Base-by-base conservation (phyloP, 2,888 invertebrate genomes). In the Noctua janthe region DNA sequence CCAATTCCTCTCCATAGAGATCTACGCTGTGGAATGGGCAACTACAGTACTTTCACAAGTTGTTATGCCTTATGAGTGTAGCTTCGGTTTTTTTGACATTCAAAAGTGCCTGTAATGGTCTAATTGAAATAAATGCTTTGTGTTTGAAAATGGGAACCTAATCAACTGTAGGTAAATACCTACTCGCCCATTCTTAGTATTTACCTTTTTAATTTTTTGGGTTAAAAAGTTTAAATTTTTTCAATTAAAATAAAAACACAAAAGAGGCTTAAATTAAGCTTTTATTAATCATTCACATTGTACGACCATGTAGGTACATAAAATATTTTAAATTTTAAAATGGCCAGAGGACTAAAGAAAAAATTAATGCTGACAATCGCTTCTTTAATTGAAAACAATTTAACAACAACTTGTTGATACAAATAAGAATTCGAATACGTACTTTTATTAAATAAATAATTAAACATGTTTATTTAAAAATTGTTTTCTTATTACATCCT, bases 231-330 rank as follows among this genome's bases (percentile, higher is more conserved):
- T 29, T 29, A 1, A 29, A 29, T 29, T 29, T 29, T 56, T 35
- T 43, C 6, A 1, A 47, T 47, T 13, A 54, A 59, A 78, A 74
- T 74, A 78, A 73, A 86, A 85, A 80, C 73, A 84, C 78, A 54
- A 71, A 15, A 11, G 67, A 88, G 85, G 86, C 89, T 92, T 90
- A 88, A 90, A 89, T 91, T 92, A 94, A 93, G 93, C 91, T 92
- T 93, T 93, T 93, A 93, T 94, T 93, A 87, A 89, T 92, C 87
- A 87, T 92, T 93, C 90, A 94, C 92, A 91, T 92, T 91, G 88
- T 93, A 92, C 89, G 91, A 92, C 90, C 91, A 92, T 91, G 87
- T 91, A 74, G 85, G 82, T 85, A 91, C 90, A 90, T 91, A 91
- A 83, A 88, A 87, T 90, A 90, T 87, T 90, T 89, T 85, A 86